Evolutionary conservation across 2,888 invertebrate genomes (phyloP), one percentile per base, ranked within the genome.

Genomic region (Eupithecia tripunctaria): DNA sequence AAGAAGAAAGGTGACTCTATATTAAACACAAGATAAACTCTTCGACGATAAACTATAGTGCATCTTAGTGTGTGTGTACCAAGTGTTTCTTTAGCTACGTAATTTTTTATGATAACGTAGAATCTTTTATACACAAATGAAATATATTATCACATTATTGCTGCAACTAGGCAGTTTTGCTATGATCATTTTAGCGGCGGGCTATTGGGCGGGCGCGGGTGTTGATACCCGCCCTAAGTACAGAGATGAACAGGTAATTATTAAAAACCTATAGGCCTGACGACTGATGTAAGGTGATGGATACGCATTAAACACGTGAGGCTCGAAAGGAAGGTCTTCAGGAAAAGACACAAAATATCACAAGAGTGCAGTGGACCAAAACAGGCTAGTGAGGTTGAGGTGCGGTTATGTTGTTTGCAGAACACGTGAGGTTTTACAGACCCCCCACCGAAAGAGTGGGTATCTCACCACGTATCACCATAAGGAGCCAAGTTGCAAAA

Each of bases 151-250:
- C 15, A 21, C 15, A 2, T 60, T 86, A 51, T 38, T 84, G n/a
- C 67, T 91, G 5, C 89, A 89, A 78, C 67, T 89, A 36, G 51
- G 78, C 21, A 82, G 87, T 73, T 76, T 92, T 25, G 85, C 82
- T 14, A 60, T 87, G 0, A 82, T 90, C 0, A 83, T 89, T 27
- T 76, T 76, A 6, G 87, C 89, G 6, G 88, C 83, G 0, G 87
- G 83, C 0, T 75, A 91, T 21, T 93, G 93, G 93, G 80, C 86
- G 0, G 83, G 85, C 0, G 84, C 90, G 0, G 85, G 83, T 2
- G 81, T 88, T 5, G 79, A 82, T 10, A 72, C 74, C 1, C 86
- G 91, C 18, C 88, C 89, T 0, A 90, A 86, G 70, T 82, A 85
- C 43, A 83, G 82, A 70, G 89, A 92, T 36, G 89, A 90, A 70